Conservation (phyloP, 2,113 vertebrate species). For the Suricata suricatta region DNA sequence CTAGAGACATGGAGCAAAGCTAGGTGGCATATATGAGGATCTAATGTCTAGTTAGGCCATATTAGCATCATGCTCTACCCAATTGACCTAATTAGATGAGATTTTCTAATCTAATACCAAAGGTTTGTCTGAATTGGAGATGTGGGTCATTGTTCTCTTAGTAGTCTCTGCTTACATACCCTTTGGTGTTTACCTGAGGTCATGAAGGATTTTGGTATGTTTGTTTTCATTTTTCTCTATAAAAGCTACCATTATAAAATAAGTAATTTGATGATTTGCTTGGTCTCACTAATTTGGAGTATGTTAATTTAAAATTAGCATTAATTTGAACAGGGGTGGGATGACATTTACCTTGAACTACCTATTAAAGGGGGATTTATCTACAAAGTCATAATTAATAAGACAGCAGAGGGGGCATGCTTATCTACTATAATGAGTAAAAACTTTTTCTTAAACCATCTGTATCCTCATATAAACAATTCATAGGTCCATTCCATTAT, state of each 20-base stretch:
- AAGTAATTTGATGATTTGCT: background rate
- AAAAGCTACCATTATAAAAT: background rate
- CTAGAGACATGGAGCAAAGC: constrained; percentile 7
- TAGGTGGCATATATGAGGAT: constrained; percentile 3
- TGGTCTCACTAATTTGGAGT: constrained; percentile 33
- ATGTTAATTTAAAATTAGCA: constrained; percentile 43
- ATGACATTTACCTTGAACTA: constrained; percentile 12
- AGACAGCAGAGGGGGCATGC: background rate
- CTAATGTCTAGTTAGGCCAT: constrained; percentile 27
- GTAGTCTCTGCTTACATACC: background rate
- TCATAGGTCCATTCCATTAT: background rate
- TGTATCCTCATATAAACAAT: background rate
- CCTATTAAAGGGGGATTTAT: constrained; percentile 5
- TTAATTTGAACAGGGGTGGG: background rate
- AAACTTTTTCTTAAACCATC: background rate
- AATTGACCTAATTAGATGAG: constrained; percentile 69
- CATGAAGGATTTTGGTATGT: background rate
- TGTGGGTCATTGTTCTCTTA: background rate
- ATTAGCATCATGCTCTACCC: background rate
- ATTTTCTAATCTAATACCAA: constrained; percentile 52
- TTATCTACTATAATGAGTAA: background rate
- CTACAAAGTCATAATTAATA: constrained; percentile 38
- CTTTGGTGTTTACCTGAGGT: background rate
- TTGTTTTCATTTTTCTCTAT: constrained; percentile 9
- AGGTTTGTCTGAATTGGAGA: constrained; percentile 37